Evolutionary conservation across 2,888 invertebrate genomes (phyloP), one percentile per base, ranked within the genome.

Genomic region (Eristalis pertinax): DNA sequence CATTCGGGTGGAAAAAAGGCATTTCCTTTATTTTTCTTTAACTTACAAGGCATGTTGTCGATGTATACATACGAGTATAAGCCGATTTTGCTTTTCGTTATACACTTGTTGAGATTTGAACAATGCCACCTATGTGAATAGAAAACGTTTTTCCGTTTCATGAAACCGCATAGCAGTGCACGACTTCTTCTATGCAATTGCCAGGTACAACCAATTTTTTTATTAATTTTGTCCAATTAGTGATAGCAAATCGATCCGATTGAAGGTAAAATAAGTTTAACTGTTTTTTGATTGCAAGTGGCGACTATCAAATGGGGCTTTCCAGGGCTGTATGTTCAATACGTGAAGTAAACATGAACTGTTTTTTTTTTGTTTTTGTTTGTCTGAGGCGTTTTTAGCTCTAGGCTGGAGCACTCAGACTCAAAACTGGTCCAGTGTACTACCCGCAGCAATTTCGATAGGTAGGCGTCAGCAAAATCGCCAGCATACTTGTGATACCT

Each of bases 21-120:
- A 77, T 64, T 73, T 77, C 38, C 67, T 81, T 73, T 81, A 72
- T 82, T 82, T 77, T 85, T 85, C 73, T 73, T 72, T 81, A 26
- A 35, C 15, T 22, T 60, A 22, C 22, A 50, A 50, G 50, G 50
- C n/a, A 19, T 19, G n/a, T 8, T 62, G 10, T n/a, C 29, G 11
- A 26, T 58, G n/a, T 32, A 64, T 78, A 29, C 70, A 41, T 64
- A 65, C 65, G 78, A 38, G 15, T 65, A 22, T 29, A 29, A 58
- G 13, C 13, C 58, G 67, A 63, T 65, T 56, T 56, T 60, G 35
- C 19, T 60, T 76, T 38, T 63, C 68, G 83, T 70, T 75, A 69
- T 82, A 62, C 74, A 67, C 74, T 74, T 70, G 65, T 60, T 65
- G 60, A 58, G 74, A 24, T 70, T 60, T 86, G 82, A 86, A 86